These are phyloP conservation scores for Anguilla megastoma DNA, from an alignment of 2,797 vertebrate species.

Conservation along the genomic window DNA sequence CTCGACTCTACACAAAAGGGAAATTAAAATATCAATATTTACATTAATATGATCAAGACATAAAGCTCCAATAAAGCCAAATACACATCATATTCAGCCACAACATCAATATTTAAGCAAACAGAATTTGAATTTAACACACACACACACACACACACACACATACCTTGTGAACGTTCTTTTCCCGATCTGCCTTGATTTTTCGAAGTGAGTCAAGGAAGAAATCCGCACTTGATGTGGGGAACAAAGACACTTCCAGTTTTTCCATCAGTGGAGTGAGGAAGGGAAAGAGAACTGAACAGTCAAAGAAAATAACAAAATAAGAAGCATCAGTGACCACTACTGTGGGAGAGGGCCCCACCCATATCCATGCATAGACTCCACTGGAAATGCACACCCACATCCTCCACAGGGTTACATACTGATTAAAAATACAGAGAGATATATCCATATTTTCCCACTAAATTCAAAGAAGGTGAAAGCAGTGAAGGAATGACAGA, in stretches of 20 bases:
- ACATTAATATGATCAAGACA: background rate
- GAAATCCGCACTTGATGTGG: constrained; percentile 55
- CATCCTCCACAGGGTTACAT: background rate
- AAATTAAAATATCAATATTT: background rate
- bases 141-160: background rate
- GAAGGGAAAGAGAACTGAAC: constrained; percentile 71
- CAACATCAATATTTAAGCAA: too few relatives aligned
- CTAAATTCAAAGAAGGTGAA: too few relatives aligned
- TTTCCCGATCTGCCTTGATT: constrained; percentile 68
- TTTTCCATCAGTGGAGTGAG: constrained; percentile 45
- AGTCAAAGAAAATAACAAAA: constrained; percentile 9
- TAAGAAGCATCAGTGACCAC: background rate
- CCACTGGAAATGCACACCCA: background rate
- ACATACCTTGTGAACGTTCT: constrained; percentile 36
- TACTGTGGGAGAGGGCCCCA: background rate
- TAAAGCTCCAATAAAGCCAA: background rate
- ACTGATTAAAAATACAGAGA: background rate
- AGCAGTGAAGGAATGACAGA: too few relatives aligned
- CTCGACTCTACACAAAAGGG: constrained; percentile 51
- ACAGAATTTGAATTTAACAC: background rate
- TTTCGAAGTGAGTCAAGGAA: constrained; percentile 63
- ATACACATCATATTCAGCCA: too few relatives aligned
- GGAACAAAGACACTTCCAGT: constrained; percentile 59
- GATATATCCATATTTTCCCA: background rate
- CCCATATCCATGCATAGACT: background rate